These are phyloP conservation scores for Craseonycteris thonglongyai DNA, from an alignment of 2,113 vertebrate species.

Conservation along the genomic window DNA sequence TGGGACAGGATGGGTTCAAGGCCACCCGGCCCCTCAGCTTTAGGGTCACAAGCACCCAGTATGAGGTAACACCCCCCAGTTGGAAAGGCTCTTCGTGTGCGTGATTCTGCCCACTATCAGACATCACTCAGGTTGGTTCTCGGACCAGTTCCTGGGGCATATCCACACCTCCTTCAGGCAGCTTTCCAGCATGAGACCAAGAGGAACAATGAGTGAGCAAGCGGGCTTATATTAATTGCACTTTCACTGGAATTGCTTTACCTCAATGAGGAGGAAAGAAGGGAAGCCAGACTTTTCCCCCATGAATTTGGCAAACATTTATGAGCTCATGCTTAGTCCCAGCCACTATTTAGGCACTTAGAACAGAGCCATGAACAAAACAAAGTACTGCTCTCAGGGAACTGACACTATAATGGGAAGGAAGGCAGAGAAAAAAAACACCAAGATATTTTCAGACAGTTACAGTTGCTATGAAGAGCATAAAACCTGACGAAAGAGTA, in stretches of 20 bases:
- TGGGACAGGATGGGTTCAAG: neutral
- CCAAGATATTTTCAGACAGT: neutral
- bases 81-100: neutral
- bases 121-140: neutral
- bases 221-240: neutral
- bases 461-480: neutral
- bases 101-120: neutral
- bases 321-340: neutral
- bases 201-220: slow-evolving; percentile 48
- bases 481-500: neutral
- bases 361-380: neutral
- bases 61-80: neutral
- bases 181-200: slow-evolving; percentile 24
- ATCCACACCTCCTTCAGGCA: neutral
- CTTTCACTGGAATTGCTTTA: neutral
- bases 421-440: neutral
- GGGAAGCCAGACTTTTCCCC: neutral
- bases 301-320: neutral
- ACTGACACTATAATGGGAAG: neutral
- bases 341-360: neutral
- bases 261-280: neutral
- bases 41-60: neutral
- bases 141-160: neutral
- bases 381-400: neutral
- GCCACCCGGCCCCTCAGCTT: neutral